Evolutionary conservation across 1,140 invertebrate genomes (phyloP).

Genomic region (Ylistrum balloti): DNA sequence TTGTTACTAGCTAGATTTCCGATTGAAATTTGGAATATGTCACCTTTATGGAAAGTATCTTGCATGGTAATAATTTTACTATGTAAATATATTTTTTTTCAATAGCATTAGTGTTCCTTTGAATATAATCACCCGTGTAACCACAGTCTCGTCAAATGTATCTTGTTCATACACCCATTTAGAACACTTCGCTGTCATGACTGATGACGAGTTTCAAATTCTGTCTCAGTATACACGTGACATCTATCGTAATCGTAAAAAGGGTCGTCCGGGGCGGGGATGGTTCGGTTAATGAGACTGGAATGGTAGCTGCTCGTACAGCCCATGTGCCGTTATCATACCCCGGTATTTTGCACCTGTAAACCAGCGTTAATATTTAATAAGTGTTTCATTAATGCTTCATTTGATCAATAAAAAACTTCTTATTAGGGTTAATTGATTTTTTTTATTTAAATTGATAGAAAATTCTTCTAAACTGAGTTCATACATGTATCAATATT

Average conservation of each 20-base stretch:
- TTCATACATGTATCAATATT: no score
- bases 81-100: neutral
- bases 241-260: constrained; percentile 57
- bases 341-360: constrained; percentile 66
- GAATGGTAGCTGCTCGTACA: constrained; percentile 59
- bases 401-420: no score
- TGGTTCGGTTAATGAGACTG: constrained; percentile 63
- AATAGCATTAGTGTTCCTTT: no score
- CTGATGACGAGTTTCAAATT: neutral
- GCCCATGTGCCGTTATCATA: constrained; percentile 67
- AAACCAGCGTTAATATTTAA: no score
- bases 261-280: constrained; percentile 55
- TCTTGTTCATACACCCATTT: constrained; percentile 72
- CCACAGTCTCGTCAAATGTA: constrained; percentile 61
- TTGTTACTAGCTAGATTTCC: no score
- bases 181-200: constrained; percentile 52
- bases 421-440: no score
- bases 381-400: no score
- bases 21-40: no score
- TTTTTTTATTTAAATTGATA: no score
- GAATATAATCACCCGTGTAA: constrained; percentile 61
- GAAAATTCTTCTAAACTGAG: no score
- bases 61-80: no score
- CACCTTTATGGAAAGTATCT: no score
- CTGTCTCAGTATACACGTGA: constrained; percentile 50